A percentile compares a stretch with the other conserved stretches of the same genome.
phyloP scores from a whole-genome alignment of 2,113 vertebrate species.

The Machaerirhynchus nigripectus region DNA sequence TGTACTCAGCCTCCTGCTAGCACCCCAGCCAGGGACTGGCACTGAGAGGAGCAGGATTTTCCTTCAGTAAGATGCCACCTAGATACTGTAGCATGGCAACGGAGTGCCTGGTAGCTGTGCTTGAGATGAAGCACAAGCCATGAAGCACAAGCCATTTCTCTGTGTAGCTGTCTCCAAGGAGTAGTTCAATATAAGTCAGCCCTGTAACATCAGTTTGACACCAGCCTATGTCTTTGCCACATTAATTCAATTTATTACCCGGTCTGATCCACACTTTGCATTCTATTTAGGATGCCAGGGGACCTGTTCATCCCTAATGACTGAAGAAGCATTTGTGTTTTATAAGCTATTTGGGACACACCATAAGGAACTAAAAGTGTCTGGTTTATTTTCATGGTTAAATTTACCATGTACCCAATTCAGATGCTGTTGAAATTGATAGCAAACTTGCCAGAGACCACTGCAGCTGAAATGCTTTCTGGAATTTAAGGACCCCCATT shows the following conservation, averaged over 20 bases:
- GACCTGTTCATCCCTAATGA: conserved; percentile 55
- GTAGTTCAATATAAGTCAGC: conserved; percentile 41
- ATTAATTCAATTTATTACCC: conserved; percentile 61
- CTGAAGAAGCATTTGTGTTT: conserved; percentile 57
- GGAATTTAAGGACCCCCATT: neutral
- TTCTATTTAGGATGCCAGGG: conserved; percentile 38
- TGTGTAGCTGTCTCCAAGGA: conserved; percentile 34
- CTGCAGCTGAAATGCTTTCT: neutral
- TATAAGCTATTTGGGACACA: conserved; percentile 54
- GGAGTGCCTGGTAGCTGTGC: conserved; percentile 1
- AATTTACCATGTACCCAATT: conserved; percentile 26
- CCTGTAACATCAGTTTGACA: conserved; percentile 46
- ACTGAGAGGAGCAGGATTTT: neutral
- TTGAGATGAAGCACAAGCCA: neutral
- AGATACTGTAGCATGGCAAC: conserved; percentile 53
- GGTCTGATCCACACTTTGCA: conserved; percentile 31
- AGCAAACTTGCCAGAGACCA: neutral
- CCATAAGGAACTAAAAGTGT: conserved; percentile 50
- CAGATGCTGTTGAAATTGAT: neutral
- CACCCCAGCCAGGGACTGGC: neutral
- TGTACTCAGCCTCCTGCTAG: neutral
- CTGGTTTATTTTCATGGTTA: conserved; percentile 45
- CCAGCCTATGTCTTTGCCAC: conserved; percentile 46
- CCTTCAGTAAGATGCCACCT: neutral
- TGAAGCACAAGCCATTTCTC: neutral